phyloP scores from a whole-genome alignment of 2,888 invertebrate species.

The Deroplatys truncata region DNA sequence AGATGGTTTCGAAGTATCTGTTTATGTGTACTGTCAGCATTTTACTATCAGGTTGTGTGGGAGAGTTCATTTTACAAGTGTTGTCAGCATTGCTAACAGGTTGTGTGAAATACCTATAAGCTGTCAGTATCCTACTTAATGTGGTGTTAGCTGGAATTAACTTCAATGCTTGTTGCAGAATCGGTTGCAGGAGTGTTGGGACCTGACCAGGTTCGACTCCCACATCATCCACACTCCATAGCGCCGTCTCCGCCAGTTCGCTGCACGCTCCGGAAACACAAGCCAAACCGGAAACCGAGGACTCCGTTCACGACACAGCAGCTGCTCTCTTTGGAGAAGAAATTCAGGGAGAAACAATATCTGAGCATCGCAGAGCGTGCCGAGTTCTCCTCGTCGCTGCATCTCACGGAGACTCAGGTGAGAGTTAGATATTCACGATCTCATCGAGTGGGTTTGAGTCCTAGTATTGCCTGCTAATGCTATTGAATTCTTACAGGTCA shows the following conservation, averaged over 20 bases:
- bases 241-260: conserved; percentile 53
- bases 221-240: background rate
- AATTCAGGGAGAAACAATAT: conserved; percentile 92
- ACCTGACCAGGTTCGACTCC: background rate
- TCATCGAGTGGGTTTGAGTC: no score
- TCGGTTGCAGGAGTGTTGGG: background rate
- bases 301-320: conserved; percentile 97
- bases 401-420: conserved; percentile 91
- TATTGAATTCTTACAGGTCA: conserved; percentile 60
- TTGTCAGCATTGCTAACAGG: no score
- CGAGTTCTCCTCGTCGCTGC: conserved; percentile 85
- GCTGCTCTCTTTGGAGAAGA: conserved; percentile 83
- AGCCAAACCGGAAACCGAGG: conserved; percentile 90
- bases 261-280: conserved; percentile 88
- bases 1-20: no score
- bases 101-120: no score
- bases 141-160: no score
- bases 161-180: no score
- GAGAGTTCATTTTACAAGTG: no score
- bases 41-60: no score
- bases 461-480: background rate
- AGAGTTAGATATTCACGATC: conserved; percentile 38
- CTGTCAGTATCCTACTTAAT: no score
- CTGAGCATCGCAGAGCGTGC: conserved; percentile 91
- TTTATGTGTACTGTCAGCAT: no score